Conservation (phyloP, 2,113 vertebrate genomes). For the Diadophis punctatus region DNA sequence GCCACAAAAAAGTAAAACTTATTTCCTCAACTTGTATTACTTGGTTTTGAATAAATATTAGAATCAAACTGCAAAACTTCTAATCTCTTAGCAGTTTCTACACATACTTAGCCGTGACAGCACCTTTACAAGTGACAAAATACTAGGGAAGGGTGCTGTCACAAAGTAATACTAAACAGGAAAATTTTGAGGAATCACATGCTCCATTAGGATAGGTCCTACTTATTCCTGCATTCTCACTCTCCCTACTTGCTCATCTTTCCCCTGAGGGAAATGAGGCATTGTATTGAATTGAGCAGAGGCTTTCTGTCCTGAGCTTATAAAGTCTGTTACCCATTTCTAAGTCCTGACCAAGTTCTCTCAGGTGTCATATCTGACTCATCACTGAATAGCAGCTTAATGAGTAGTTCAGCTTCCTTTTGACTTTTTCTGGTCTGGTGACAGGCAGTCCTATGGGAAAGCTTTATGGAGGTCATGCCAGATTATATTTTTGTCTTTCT, state of each 20-base stretch:
- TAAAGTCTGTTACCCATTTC: background rate
- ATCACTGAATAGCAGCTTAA: conserved; percentile 4
- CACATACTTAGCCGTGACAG: background rate
- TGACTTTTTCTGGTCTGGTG: conserved; percentile 21
- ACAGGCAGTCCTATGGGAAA: background rate
- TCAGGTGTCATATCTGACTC: conserved; percentile 6
- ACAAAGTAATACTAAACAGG: background rate
- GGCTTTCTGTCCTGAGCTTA: background rate
- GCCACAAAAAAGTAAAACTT: background rate
- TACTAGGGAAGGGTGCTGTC: no score
- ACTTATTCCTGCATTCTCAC: background rate
- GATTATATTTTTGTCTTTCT: conserved; percentile 20
- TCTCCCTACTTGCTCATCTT: background rate
- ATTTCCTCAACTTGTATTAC: background rate
- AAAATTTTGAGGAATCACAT: background rate
- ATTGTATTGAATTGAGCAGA: background rate
- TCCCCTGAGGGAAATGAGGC: background rate
- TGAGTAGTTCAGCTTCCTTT: conserved; percentile 2
- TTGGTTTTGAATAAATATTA: background rate
- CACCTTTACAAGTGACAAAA: background rate
- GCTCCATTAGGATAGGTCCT: background rate
- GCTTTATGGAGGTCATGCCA: background rate
- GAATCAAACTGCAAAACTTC: background rate
- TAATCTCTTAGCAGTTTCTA: background rate
- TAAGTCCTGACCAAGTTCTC: background rate